Conservation (phyloP, 2,113 vertebrate species). For the Chaetorhynchus papuensis region DNA sequence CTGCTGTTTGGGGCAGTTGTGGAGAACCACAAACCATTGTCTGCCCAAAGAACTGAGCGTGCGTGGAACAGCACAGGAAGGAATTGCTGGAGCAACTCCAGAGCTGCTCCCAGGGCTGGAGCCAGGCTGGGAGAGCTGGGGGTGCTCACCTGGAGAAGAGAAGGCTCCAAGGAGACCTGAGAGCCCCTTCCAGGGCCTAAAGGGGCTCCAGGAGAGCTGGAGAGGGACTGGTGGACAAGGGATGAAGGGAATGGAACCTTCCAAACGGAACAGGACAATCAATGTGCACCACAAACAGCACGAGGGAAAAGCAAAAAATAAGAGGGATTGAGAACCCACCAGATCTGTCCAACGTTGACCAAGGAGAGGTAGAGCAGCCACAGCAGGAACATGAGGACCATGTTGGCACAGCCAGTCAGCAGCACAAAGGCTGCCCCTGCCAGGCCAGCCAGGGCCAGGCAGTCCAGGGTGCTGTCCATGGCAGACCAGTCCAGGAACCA, state of each 20-base stretch:
- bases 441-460: constrained; percentile 80
- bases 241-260: background rate
- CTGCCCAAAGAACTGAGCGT: background rate
- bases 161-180: too few relatives aligned
- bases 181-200: too few relatives aligned
- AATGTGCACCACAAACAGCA: accelerated
- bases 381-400: constrained; percentile 85
- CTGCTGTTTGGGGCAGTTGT: background rate
- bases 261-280: background rate
- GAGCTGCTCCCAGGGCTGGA: too few relatives aligned
- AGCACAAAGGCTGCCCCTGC: constrained; percentile 77
- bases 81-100: background rate
- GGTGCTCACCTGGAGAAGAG: too few relatives aligned
- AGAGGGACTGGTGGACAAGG: too few relatives aligned
- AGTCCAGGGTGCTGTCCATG: constrained; percentile 85
- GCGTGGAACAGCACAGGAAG: background rate
- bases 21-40: background rate
- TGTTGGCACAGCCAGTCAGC: constrained; percentile 85
- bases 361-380: constrained; percentile 92
- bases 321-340: constrained; percentile 71
- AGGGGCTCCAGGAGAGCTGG: too few relatives aligned
- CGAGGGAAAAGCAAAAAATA: background rate
- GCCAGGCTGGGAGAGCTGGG: too few relatives aligned
- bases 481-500: constrained; percentile 89
- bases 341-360: constrained; percentile 91